Conservation (phyloP, 2,113 vertebrate genomes). For the Caretta caretta region DNA sequence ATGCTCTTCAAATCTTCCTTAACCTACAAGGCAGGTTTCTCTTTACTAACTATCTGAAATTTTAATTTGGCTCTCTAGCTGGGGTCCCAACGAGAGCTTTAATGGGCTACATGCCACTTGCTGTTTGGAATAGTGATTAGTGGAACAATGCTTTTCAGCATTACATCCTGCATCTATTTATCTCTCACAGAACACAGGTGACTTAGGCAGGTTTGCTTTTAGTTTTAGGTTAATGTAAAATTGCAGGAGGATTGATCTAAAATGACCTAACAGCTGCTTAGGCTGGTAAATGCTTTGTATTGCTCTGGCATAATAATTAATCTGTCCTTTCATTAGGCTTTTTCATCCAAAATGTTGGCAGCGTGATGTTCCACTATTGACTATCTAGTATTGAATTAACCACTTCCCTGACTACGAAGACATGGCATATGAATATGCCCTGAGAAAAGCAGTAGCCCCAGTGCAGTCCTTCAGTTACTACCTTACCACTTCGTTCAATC, state of each 20-base stretch:
- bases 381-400: neutral
- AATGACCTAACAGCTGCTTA: neutral
- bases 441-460: neutral
- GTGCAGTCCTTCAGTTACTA: neutral
- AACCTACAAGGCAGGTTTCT: neutral
- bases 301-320: neutral
- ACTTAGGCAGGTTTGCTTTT: neutral
- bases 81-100: neutral
- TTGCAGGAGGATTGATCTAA: neutral
- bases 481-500: neutral
- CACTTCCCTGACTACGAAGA: neutral
- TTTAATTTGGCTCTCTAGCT: neutral
- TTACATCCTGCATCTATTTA: neutral
- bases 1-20: neutral
- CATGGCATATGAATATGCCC: no score
- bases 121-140: constrained; percentile 16
- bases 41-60: neutral
- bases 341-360: neutral
- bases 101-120: neutral
- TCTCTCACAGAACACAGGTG: neutral
- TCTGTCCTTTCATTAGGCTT: neutral
- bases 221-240: constrained; percentile 12
- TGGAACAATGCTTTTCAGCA: neutral
- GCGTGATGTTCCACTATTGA: neutral
- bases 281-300: neutral